These are phyloP conservation scores for Calidris pugnax DNA, from an alignment of 2,113 vertebrate species.

Conservation along the genomic window DNA sequence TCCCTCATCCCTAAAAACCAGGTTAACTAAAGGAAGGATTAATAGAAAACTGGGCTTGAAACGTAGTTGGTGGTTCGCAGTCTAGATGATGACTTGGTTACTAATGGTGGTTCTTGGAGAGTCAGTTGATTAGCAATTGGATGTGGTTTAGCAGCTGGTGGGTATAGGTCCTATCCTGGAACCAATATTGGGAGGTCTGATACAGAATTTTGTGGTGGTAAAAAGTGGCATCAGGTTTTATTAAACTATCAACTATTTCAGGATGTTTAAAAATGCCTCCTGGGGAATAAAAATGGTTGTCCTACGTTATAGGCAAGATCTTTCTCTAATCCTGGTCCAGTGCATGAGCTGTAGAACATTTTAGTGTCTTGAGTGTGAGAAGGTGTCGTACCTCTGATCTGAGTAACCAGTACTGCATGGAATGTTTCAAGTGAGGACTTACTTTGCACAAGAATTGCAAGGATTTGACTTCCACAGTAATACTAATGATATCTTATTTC, in stretches of 20 bases:
- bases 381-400: background rate
- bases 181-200: background rate
- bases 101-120: background rate
- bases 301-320: background rate
- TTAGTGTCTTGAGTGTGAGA: background rate
- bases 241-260: background rate
- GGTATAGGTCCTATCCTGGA: background rate
- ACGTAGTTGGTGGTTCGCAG: background rate
- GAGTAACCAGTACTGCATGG: background rate
- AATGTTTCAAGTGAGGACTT: background rate
- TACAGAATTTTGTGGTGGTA: background rate
- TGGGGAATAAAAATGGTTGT: background rate
- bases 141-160: background rate
- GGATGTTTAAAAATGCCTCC: background rate
- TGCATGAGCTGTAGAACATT: background rate
- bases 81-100: background rate
- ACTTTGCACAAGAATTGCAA: background rate
- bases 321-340: background rate
- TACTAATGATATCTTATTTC: background rate
- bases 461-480: background rate
- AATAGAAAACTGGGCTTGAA: background rate
- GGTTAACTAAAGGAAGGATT: background rate
- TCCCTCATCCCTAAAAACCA: background rate
- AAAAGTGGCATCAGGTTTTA: background rate
- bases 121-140: background rate